Conservation (phyloP, 1,140 invertebrate species). For the Oryctes rhinoceros region DNA sequence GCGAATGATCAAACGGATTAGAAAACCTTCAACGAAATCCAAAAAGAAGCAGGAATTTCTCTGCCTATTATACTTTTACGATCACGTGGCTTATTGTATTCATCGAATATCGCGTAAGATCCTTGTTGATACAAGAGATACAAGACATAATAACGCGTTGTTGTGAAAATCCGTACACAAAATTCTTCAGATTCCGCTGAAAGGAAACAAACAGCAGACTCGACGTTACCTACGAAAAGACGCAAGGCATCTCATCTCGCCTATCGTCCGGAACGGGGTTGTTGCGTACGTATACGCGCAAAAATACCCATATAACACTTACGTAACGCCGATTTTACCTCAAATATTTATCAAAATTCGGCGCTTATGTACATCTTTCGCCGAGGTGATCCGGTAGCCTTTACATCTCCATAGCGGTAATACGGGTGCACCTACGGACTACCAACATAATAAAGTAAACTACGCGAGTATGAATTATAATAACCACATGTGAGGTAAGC, state of each 20-base stretch:
- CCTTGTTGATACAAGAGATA: neutral
- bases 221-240: neutral
- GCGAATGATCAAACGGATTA: too few species aligned
- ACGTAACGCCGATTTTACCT: conserved; percentile 23
- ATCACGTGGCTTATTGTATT: too few species aligned
- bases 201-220: conserved; percentile 4
- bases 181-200: conserved; percentile 1
- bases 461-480: conserved; percentile 54
- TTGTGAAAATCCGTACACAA: neutral
- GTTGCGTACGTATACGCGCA: neutral
- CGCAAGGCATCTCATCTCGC: neutral
- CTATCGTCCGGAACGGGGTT: neutral
- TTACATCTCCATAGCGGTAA: conserved; percentile 23
- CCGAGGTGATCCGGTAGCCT: conserved; percentile 27
- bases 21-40: too few species aligned
- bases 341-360: conserved; percentile 30
- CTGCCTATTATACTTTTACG: too few species aligned
- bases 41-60: too few species aligned
- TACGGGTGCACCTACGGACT: neutral
- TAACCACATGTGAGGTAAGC: conserved; percentile 58
- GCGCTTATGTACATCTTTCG: conserved; percentile 17
- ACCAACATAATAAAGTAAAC: conserved; percentile 20
- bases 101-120: too few species aligned
- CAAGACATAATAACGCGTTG: neutral
- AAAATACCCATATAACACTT: conserved; percentile 28